Percentiles rank a stretch among this genome's conserved stretches.
Conservation (phyloP, 2,888 invertebrate species). For the Watsonalla cultraria region DNA sequence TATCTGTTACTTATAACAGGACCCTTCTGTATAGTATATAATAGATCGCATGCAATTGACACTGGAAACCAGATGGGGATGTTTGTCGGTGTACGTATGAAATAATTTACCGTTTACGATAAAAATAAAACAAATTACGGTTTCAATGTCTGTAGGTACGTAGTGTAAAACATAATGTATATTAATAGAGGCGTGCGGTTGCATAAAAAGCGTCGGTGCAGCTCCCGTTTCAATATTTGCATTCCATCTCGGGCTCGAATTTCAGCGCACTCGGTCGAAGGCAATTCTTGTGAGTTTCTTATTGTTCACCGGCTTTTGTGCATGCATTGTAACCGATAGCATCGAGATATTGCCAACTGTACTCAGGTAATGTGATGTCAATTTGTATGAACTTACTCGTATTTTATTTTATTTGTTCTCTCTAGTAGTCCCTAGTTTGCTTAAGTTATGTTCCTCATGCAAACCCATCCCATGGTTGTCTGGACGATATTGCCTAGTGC, state of each 20-base stretch:
- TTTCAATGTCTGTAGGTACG: conserved; percentile 11
- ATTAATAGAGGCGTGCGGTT: conserved; percentile 50
- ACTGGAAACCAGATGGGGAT: too few species aligned
- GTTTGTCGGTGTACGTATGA: too few species aligned
- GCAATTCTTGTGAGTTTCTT: conserved; percentile 49
- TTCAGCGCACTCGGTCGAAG: conserved; percentile 36
- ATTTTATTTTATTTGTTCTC: too few species aligned
- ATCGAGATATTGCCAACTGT: conserved; percentile 6
- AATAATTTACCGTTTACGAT: conserved; percentile 5
- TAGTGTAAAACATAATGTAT: conserved; percentile 21
- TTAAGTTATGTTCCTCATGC: too few species aligned
- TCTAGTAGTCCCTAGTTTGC: too few species aligned
- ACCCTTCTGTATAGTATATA: too few species aligned
- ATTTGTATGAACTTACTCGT: too few species aligned
- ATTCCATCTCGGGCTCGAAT: conserved; percentile 64
- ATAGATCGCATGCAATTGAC: too few species aligned
- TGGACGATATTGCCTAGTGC: too few species aligned
- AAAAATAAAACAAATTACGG: background rate
- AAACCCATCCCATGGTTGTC: too few species aligned
- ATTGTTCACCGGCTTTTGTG: conserved; percentile 45
- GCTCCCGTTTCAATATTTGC: conserved; percentile 65
- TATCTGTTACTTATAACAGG: too few species aligned
- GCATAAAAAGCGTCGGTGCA: conserved; percentile 63
- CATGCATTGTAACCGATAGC: conserved; percentile 20
- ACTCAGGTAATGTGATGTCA: background rate